A percentile compares a stretch with the other conserved stretches of the same genome.
phyloP scores from a whole-genome alignment of 2,113 vertebrate genomes.

The Labrus mixtus region DNA sequence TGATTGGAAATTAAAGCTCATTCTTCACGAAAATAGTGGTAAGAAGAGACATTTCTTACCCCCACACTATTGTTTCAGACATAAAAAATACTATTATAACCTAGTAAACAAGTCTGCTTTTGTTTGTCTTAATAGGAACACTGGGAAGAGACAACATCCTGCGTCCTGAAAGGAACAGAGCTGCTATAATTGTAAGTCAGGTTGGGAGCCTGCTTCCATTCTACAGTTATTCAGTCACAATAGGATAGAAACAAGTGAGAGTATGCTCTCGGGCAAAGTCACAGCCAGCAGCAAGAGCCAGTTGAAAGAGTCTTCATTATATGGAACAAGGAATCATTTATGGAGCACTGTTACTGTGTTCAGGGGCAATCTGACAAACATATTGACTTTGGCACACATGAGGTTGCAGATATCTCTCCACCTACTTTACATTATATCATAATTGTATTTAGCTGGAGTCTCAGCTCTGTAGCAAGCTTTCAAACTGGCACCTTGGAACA shows the following conservation, averaged over 20 bases:
- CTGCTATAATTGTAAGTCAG: slow-evolving; percentile 76
- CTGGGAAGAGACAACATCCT: slow-evolving; percentile 47
- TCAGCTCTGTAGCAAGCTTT: slow-evolving; percentile 22
- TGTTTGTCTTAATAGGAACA: slow-evolving; percentile 50
- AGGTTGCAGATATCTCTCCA: slow-evolving; percentile 58
- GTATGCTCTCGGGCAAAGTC: slow-evolving; percentile 76
- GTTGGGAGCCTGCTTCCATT: slow-evolving; percentile 70
- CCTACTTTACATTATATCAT: slow-evolving; percentile 61
- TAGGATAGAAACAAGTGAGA: slow-evolving; percentile 63
- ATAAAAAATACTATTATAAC: slow-evolving; percentile 16
- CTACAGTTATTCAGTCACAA: slow-evolving; percentile 73
- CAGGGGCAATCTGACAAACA: slow-evolving; percentile 77
- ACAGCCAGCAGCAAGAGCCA: slow-evolving; percentile 57
- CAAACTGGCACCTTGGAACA: slow-evolving; percentile 22
- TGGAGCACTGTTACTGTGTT: slow-evolving; percentile 64
- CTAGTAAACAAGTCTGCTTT: slow-evolving; percentile 25
- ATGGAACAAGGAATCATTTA: slow-evolving; percentile 79
- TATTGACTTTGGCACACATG: slow-evolving; percentile 76
- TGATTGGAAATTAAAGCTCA: background rate
- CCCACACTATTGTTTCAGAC: background rate
- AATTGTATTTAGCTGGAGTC: slow-evolving; percentile 54
- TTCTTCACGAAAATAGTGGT: background rate
- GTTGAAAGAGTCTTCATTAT: slow-evolving; percentile 75
- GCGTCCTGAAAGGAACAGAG: slow-evolving; percentile 69
- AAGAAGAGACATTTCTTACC: background rate